These are phyloP conservation scores for Acleris literana DNA, from an alignment of 2,888 invertebrate genomes.

Conservation along the genomic window DNA sequence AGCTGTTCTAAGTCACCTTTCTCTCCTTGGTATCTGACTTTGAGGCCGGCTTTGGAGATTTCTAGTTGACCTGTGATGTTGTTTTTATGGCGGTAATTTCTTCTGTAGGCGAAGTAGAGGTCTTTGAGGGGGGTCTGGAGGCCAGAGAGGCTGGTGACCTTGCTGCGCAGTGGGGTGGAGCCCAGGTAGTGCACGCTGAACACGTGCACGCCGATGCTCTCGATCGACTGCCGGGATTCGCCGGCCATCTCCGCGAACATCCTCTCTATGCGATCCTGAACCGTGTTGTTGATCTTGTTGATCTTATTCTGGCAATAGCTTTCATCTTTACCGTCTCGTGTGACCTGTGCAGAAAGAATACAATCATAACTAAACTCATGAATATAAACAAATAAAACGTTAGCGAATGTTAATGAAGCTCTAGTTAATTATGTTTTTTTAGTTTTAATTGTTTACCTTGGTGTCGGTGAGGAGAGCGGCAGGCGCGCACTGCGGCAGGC, in stretches of 20 bases:
- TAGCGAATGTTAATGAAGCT: conserved; percentile 16
- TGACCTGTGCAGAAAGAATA: conserved; percentile 55
- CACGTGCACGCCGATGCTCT: conserved; percentile 82
- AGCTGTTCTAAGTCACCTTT: conserved; percentile 85
- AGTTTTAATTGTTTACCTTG: conserved; percentile 53
- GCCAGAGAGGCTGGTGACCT: conserved; percentile 92
- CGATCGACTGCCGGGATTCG: conserved; percentile 74
- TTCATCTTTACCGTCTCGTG: conserved; percentile 66
- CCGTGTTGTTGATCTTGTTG: conserved; percentile 84
- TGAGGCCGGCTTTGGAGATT: conserved; percentile 88
- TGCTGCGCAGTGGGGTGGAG: conserved; percentile 89
- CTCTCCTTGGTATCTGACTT: conserved; percentile 87
- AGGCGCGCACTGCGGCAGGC: conserved; percentile 65
- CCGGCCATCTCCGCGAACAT: conserved; percentile 91
- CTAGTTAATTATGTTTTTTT: conserved; percentile 19
- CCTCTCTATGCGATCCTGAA: conserved; percentile 93
- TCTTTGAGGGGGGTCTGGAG: conserved; percentile 91
- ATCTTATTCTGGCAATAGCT: conserved; percentile 70
- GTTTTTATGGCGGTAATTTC: conserved; percentile 78
- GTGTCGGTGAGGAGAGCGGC: conserved; percentile 60
- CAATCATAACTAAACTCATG: conserved; percentile 14
- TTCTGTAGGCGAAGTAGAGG: conserved; percentile 86
- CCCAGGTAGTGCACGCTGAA: conserved; percentile 93
- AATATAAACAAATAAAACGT: conserved; percentile 10
- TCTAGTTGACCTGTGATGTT: conserved; percentile 85